phyloP scores from a whole-genome alignment of 2,113 vertebrate genomes.

The Vicugna pacos region DNA sequence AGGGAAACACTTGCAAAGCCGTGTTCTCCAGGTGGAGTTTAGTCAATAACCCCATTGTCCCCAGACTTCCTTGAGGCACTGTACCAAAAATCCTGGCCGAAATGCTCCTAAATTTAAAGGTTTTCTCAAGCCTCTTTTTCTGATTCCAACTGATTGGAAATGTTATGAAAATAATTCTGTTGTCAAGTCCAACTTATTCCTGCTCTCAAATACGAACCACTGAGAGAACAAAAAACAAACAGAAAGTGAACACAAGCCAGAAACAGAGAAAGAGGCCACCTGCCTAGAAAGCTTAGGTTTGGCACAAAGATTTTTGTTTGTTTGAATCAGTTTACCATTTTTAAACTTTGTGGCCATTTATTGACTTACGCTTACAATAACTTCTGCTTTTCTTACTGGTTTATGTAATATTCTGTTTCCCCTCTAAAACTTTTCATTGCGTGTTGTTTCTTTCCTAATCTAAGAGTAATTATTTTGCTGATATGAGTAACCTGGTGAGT shows the following conservation, averaged over 20 bases:
- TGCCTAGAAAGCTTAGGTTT: background rate
- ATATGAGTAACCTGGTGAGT: background rate
- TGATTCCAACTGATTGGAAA: constrained; percentile 46
- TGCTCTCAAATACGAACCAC: background rate
- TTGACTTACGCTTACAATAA: background rate
- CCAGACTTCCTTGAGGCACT: background rate
- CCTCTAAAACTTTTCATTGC: background rate
- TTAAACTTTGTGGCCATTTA: background rate
- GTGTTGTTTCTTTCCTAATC: background rate
- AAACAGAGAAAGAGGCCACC: background rate
- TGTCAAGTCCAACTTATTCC: background rate
- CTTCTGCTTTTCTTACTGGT: background rate
- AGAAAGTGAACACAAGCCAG: background rate
- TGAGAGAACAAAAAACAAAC: constrained; percentile 30
- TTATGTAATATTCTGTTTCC: background rate
- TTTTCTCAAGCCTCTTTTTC: constrained; percentile 16
- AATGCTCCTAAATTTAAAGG: background rate
- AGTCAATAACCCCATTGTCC: constrained; percentile 7
- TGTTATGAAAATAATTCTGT: constrained; percentile 58
- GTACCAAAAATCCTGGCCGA: background rate
- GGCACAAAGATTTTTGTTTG: background rate
- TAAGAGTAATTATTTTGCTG: background rate
- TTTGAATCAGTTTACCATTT: background rate
- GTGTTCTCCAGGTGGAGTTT: background rate
- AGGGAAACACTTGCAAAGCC: background rate